Conservation (phyloP, 1,140 invertebrate genomes). For the Chlorops oryzae region DNA sequence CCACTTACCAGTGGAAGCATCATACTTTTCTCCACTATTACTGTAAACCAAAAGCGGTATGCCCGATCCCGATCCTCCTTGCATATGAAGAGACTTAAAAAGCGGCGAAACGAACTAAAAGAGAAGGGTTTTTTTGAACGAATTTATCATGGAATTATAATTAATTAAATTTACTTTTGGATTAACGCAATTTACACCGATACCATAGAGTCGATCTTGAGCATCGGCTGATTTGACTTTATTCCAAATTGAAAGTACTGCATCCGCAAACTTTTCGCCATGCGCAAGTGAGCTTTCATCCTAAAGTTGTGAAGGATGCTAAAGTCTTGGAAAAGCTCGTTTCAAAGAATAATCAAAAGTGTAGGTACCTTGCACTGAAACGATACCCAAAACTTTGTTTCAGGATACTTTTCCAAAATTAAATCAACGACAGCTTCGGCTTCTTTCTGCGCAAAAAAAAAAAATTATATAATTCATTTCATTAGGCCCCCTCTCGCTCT, state of each 20-base stretch:
- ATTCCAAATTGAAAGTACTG: slow-evolving; percentile 43
- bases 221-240: slow-evolving; percentile 56
- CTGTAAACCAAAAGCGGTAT: slow-evolving; percentile 63
- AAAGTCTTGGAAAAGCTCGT: neutral
- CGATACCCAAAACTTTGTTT: slow-evolving; percentile 68
- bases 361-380: slow-evolving; percentile 47
- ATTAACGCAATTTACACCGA: slow-evolving; percentile 81
- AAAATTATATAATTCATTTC: slow-evolving; percentile 1
- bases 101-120: slow-evolving; percentile 51
- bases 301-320: slow-evolving; percentile 29
- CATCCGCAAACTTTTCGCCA: slow-evolving; percentile 66
- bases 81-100: slow-evolving; percentile 49
- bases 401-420: slow-evolving; percentile 63
- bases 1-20: slow-evolving; percentile 53
- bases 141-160: neutral
- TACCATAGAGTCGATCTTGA: slow-evolving; percentile 59
- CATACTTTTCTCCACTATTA: slow-evolving; percentile 62
- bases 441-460: slow-evolving; percentile 53
- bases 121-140: neutral
- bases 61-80: slow-evolving; percentile 10
- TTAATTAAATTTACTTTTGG: slow-evolving; percentile 47
- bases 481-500: neutral
- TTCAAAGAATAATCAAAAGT: too few species aligned
- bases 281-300: slow-evolving; percentile 62
- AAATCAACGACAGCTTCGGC: slow-evolving; percentile 73